Evolutionary conservation across 2,888 invertebrate genomes (phyloP), one percentile per base, ranked within the genome.

Genomic region (Apotomis capreana): DNA sequence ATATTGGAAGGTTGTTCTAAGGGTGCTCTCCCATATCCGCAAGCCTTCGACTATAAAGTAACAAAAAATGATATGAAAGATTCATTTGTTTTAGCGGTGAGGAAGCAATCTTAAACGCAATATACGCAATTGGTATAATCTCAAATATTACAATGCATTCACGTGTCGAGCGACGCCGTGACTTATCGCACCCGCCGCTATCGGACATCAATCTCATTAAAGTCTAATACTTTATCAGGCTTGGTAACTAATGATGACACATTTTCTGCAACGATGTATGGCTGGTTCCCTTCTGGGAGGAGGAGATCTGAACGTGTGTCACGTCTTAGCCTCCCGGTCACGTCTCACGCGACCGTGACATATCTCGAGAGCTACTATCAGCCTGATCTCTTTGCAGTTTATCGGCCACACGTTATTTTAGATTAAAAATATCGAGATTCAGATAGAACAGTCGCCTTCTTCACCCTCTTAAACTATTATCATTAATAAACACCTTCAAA

Each of bases 321-420:
- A 61, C 68, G 68, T 69, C 60, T 26, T 6, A 10, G 49, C 6
- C 49, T 6, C 44, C 49, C 49, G 8, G 49, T 26, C 68, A 60
- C 60, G 61, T 65, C 64, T 13, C 68, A 12, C 10, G 40, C 36
- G 70, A 12, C 70, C 59, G 70, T 70, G 70, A 70, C 70, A 65
- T 65, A 70, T 70, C 70, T 36, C 65, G 44, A 36, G 6, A 13
- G 13, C 63, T 15, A 44, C 36, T 59, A 70, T 70, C 69, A 64
- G 54, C 12, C 52, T 37, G 52, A 70, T 70, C 65, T 55, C 59
- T 52, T 59, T 52, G 15, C 40, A 10, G 5, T 64, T 46, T 40
- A 58, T 26, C 52, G 12, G 12, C 12, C 40, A 54, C 61, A 49
- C 62, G 51, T 65, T 65, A 37, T 46, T 59, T 46, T 44, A 12